Conservation (phyloP, 92 coral and sea anemone species). For the Parazoanthus atlanticus region DNA sequence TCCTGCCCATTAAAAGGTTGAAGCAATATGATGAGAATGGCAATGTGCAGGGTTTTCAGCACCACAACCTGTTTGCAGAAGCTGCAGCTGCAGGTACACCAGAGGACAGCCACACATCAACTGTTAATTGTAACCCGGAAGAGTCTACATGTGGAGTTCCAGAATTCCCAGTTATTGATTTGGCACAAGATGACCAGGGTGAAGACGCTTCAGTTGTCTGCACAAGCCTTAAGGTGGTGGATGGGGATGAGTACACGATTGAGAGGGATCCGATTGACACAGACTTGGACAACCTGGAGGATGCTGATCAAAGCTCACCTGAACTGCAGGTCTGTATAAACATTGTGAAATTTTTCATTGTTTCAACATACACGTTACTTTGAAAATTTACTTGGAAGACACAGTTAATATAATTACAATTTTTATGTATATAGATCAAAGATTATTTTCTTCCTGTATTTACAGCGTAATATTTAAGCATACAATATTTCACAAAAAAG, state of each 20-base stretch:
- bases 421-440: too few species aligned
- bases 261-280: neutral
- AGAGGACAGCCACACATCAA: conserved; percentile 6
- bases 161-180: neutral
- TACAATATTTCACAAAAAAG: too few species aligned
- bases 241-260: neutral
- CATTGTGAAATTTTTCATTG: neutral
- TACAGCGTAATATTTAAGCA: too few species aligned
- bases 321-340: neutral
- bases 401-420: too few species aligned
- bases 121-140: neutral
- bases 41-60: neutral
- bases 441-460: too few species aligned
- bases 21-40: neutral
- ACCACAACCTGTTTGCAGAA: neutral
- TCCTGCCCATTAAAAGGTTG: neutral
- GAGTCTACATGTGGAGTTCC: neutral
- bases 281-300: neutral
- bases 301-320: neutral
- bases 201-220: neutral
- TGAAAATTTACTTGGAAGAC: too few species aligned
- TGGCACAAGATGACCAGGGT: neutral
- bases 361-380: too few species aligned
- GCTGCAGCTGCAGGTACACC: neutral
- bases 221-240: conserved; percentile 8